Evolutionary conservation across 1,140 invertebrate genomes (phyloP), one percentile per base, ranked within the genome.

Genomic region (Gonioctena quinquepunctata): DNA sequence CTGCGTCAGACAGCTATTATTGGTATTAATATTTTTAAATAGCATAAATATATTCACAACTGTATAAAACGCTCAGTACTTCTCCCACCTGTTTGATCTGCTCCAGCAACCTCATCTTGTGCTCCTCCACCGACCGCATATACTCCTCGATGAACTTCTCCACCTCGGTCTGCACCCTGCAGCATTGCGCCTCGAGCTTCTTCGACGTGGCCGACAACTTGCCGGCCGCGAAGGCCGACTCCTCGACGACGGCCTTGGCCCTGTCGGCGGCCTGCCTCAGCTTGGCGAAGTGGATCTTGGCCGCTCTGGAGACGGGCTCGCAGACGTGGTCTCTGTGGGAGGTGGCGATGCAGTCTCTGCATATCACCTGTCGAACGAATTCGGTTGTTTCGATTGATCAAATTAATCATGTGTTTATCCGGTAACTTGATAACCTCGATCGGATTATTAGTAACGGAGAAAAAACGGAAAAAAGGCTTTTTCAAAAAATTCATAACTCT

Each of bases 71-170:
- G n/a, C n/a, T n/a, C n/a, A n/a, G n/a, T n/a, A n/a, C n/a, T 42
- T 11, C 8, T 23, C 49, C 57, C 8, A 74, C 68, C 42, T 76
- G 74, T 13, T 60, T 68, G 21, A 77, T 72, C 61, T 88, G 87
- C 27, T 84, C 75, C 8, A 87, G 79, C 2, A 90, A 79, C 1
- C 85, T 85, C 2, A 84, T 81, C 2, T 86, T 84, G 80, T 91
- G 90, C 8, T 87, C 86, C 59, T 90, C 88, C 27, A 91, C 80
- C 0, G 89, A 89, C 68, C 85, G 81, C 16, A 87, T 84, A 81
- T 91, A 91, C 7, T 85, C 83, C 22, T 86, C 85, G 63, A 89
- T 87, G 82, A 89, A 90, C 4, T 81, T 77, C 61, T 89, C 87
- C 7, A 91, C 87, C 73, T 90, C 88, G 6, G 76, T 75, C 71